Evolutionary conservation across 92 coral and sea anemone species (phyloP).

Genomic region (Scolanthus callimorphus): DNA sequence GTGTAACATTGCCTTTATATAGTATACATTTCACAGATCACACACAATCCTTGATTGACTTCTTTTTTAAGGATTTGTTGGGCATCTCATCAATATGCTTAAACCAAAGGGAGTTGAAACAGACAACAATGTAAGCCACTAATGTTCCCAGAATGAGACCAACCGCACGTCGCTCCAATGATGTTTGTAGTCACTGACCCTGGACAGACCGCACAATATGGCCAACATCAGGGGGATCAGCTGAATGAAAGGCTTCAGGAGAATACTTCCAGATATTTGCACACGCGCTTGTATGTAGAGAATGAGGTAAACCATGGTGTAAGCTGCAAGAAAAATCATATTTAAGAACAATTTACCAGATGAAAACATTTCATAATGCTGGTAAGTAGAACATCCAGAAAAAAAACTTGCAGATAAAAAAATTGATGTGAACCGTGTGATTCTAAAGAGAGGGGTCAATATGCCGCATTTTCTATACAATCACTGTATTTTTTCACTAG

Average conservation of each 20-base stretch:
- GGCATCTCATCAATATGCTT: background rate
- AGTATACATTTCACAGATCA: too few relatives aligned
- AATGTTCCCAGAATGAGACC: constrained; percentile 60
- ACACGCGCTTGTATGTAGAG: constrained; percentile 54
- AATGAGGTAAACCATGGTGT: constrained; percentile 56
- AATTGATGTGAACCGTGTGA: too few relatives aligned
- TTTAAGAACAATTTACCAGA: too few relatives aligned
- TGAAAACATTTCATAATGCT: too few relatives aligned
- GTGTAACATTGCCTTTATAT: too few relatives aligned
- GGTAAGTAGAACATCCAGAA: too few relatives aligned
- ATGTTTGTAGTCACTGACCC: constrained; percentile 81
- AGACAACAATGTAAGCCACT: constrained; percentile 29
- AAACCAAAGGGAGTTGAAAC: background rate
- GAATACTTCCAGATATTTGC: constrained; percentile 36
- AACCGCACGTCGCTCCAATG: constrained; percentile 79
- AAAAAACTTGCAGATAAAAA: too few relatives aligned
- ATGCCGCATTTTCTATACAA: too few relatives aligned
- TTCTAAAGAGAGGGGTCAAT: too few relatives aligned
- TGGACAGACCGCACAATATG: constrained; percentile 63
- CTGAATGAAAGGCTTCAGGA: constrained; percentile 64
- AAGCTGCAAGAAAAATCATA: constrained; percentile 48
- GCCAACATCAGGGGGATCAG: constrained; percentile 45
- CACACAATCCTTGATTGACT: background rate
- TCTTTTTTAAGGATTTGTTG: too few relatives aligned
- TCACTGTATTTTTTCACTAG: too few relatives aligned